Base-by-base conservation (phyloP, 2,113 vertebrate genomes). In the Aspidoscelis tigris region DNA sequence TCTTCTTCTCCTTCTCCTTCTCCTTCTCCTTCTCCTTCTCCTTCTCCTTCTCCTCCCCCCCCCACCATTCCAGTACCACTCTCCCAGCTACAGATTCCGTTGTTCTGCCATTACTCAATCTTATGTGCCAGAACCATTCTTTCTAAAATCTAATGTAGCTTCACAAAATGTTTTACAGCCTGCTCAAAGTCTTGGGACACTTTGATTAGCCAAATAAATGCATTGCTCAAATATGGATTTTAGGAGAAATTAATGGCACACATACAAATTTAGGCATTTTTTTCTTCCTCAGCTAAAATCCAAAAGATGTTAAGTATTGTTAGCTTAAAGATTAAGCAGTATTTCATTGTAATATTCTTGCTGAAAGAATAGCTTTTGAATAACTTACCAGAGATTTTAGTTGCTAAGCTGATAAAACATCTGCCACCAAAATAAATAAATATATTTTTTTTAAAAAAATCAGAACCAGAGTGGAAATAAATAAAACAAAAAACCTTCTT, bases 271-370 rank as follows among this genome's bases (percentile, higher is more conserved):
- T 33, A 39, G 50, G 76, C 78, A 70, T 86, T 93, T 90, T 50
- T 74, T 86, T 84, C 78, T 44, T 83, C 21, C 80, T 70, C 53
- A 21, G 12, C 24, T 26, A 22, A 47, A 66, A 81, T 68, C 53
- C 73, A 88, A 84, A 61, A 81, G 47, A 43, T 76, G 61, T 65
- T 84, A 39, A 71, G 73, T 76, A 26, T n/a, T 64, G 41, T 14
- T 68, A 50, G 22, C 9, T 53, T 2, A 76, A 75, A 68, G 21
- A 22, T 21, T 50, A 39, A 33, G 33, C 20, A 20, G 24, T 1
- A 68, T 75, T 80, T 76, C 47, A 33, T 47, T 14, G 18, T 58
- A 70, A 58, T 70, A 20, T 2, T 20, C 14, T 1, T 82, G 50
- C 86, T 76, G 11, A 64, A 82, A 50, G 55, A 2, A 41, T 24